Conservation (phyloP, 2,888 invertebrate genomes). For the Synergus gifuensis region DNA sequence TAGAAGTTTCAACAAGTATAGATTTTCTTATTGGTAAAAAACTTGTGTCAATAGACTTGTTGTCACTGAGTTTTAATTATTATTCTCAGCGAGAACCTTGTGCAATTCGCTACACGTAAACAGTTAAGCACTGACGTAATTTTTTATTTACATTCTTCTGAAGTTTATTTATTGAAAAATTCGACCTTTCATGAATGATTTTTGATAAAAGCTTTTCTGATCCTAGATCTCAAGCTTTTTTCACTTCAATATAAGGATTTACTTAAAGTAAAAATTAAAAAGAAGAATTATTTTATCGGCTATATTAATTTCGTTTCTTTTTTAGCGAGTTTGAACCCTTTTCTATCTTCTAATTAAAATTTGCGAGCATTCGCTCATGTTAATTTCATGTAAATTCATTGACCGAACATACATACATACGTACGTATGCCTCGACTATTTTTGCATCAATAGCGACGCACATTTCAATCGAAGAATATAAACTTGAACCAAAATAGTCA, state of each 20-base stretch:
- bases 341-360: slow-evolving; percentile 20
- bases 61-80: background rate
- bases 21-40: background rate
- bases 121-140: background rate
- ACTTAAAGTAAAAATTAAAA: no score
- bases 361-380: slow-evolving; percentile 7
- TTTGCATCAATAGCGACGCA: slow-evolving; percentile 1
- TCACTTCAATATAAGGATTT: no score
- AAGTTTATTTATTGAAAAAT: background rate
- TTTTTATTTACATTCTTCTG: background rate
- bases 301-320: background rate
- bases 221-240: no score
- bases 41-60: background rate
- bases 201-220: no score
- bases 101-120: background rate
- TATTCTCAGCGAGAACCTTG: background rate
- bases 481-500: background rate
- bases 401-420: background rate
- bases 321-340: background rate
- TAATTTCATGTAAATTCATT: slow-evolving; percentile 20
- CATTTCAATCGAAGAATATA: background rate
- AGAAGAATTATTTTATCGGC: no score
- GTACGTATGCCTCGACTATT: slow-evolving; percentile 3
- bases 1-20: background rate
- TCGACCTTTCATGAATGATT: background rate